Base-by-base conservation (phyloP, 1,140 invertebrate genomes). In the Cylas formicarius region DNA sequence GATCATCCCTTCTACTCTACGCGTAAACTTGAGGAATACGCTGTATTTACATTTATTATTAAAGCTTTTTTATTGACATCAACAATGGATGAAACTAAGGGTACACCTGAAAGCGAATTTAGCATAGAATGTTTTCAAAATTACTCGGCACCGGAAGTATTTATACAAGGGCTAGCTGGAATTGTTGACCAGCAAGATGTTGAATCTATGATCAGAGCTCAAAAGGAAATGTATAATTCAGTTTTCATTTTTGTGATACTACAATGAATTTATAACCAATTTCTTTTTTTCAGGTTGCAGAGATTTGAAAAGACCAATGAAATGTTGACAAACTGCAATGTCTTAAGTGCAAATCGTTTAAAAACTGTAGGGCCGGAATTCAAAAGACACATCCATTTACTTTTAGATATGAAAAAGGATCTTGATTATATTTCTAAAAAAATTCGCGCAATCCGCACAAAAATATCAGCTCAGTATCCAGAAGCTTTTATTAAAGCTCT, bases 301-400 rank as follows among this genome's bases (percentile, higher is more conserved):
- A 73, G 91, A 45, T 97, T 94, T 71, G 93, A 97, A 60, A 97
- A 97, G 61, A 95, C 92, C 2, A 97, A 95, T 62, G 92, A 96
- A 75, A 97, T 96, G 92, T 67, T 97, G 16, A 83, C 90, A 16
- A 96, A 96, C 58, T 95, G 91, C 58, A 96, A 96, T 67, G 81
- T 86, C 3, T 65, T 97, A 3, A 90, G 90, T 3, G 75, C 83
- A 6, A 73, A 78, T 44, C 76, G 91, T 20, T 74, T 89, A 34
- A 86, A 91, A 59, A 79, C 77, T 35, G 86, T 90, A 16, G 77
- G 76, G 6, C 74, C 76, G 16, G 90, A 95, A 54, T 92, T 96
- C 47, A 92, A 90, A 55, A 86, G 86, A 56, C 90, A 95, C 61
- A 91, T 85, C 0, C 77, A 83, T 48, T 68, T 91, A 10, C 70